Base-by-base conservation (phyloP, 2,888 invertebrate genomes). In the Nomada lathburiana region DNA sequence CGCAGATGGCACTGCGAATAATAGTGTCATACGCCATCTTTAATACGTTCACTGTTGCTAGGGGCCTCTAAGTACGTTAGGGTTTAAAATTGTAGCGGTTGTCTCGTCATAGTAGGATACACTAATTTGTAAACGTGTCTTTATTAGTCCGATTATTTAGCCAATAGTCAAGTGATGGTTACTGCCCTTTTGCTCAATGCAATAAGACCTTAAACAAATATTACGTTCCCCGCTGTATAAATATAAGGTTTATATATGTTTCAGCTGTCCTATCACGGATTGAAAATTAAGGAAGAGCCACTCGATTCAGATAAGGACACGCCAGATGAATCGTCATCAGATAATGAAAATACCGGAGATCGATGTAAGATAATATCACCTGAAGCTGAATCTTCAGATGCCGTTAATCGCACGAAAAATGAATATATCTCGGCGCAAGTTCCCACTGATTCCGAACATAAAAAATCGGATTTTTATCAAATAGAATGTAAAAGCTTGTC, bases 231-330 rank as follows among this genome's bases (percentile, higher is more conserved):
- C 65, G 13, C 52, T n/a, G 18, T 64, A 52, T 26, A 55, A 75
- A 50, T 36, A 52, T 20, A 18, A 62, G 29, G 64, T 74, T 77
- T 82, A 23, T 63, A 52, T 78, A 50, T 84, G 55, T 86, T 86
- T 74, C 87, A 86, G 87, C 47, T 1, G 36, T 18, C 23, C 5
- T 11, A 42, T 60, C 18, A 53, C 62, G 71, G 42, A 23, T 9
- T 44, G 50, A 53, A 59, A 72, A 75, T 85, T n/a, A 87, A 84
- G 16, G 70, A 82, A 64, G 85, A 87, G 9, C 70, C 74, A 16
- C 11, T 20, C 0, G 82, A 86, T 26, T 9, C 53, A 2, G 78
- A 79, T 1, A 47, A 16, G 9, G 36, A 68, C 18, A 11, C 44
- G 11, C 4, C 20, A 2, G 29, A n/a, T 7, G 29, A 44, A 47